Base-by-base conservation (phyloP, 1,140 invertebrate species). In the Tetragnatha versicolor region DNA sequence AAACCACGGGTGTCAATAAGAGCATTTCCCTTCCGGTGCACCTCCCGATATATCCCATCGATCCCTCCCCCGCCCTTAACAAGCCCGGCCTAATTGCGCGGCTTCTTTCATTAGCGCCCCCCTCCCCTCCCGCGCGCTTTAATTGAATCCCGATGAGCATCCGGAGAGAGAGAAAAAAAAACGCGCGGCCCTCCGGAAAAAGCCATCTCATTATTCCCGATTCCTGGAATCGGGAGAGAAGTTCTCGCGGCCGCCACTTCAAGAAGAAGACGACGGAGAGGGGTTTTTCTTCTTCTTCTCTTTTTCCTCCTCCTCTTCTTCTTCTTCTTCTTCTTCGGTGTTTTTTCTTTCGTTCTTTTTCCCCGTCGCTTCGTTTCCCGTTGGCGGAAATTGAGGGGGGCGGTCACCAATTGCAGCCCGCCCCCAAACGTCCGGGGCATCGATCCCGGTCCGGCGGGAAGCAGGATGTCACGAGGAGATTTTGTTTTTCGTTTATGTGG, bases 271-370 rank as follows among this genome's bases (percentile, higher is more conserved):
- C 60, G 5, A 4, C 53, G 25, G 25, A 14, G 53, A 17, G 37
- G 42, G 33, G 14, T 63, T 63, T 63, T 63, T 42, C 33, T 39
- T 42, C 12, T 37, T 10, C 3, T 39, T 20, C 60, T 35, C 22
- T 37, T 14, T 12, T 42, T 39, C 60, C 33, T 63, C 9, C 33
- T 42, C 14, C 14, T 6, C 22, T 42, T 39, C 20, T 42, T 63
- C 87, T 17, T 63, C 22, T 12, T 39, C 12, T 37, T n/a, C 27
- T 12, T 39, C 20, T 31, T 63, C n/a, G 14, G 25, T 63, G 37
- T 25, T 37, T 42, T 17, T 42, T 22, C 42, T 42, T 17, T 42
- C 27, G 20, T n/a, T n/a, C 42, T 42, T 25, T 20, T 63, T 25
- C 25, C 35, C 17, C 39, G 12, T 17, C 51, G 25, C 60, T 63